Base-by-base conservation (phyloP, 2,888 invertebrate genomes). In the Agonum fuliginosum region DNA sequence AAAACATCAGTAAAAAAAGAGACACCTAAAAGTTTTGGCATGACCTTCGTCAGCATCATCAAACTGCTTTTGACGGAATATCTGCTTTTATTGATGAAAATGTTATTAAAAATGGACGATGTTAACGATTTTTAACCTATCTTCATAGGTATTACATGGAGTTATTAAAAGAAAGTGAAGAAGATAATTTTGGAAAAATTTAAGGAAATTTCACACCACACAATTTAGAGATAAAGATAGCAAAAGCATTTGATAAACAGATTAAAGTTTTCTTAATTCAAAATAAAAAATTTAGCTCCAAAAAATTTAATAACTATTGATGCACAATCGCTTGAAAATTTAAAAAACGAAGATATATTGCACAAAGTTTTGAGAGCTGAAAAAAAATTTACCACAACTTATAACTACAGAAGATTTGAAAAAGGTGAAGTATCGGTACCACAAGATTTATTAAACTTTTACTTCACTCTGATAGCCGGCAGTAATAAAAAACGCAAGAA, bases 41-140 rank as follows among this genome's bases (percentile, higher is more conserved):
- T 82, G 76, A 78, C 79, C 78, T 79, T 80, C 81, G 81, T 72
- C 72, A 81, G 30, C 78, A 80, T 37, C 81, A 82, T 78, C 80
- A 80, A 82, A 37, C 17, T 67, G 80, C 46, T 81, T 82, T 82
- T 79, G 78, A 81, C 70, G 80, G 81, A 81, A 78, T 82, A 19
- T 72, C 80, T 79, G 22, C 14, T 46, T 78, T 81, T 74, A 80
- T 81, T 14, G 30, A 81, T 72, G 78, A 82, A 81, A 79, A 82
- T 73, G 72, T 82, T 24, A 82, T 83, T 46, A 71, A 82, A 22
- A 82, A 82, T 80, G 80, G 81, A 43, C 80, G 81, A 3, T 81
- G 80, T 81, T 83, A 78, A n/a, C n/a, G n/a, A 73, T 82, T 81
- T 72, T 78, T 80, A n/a, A 79, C 75, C 41, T 81, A 81, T 81